Base-by-base conservation (phyloP, 2,113 vertebrate genomes). In the Tiliqua scincoides region DNA sequence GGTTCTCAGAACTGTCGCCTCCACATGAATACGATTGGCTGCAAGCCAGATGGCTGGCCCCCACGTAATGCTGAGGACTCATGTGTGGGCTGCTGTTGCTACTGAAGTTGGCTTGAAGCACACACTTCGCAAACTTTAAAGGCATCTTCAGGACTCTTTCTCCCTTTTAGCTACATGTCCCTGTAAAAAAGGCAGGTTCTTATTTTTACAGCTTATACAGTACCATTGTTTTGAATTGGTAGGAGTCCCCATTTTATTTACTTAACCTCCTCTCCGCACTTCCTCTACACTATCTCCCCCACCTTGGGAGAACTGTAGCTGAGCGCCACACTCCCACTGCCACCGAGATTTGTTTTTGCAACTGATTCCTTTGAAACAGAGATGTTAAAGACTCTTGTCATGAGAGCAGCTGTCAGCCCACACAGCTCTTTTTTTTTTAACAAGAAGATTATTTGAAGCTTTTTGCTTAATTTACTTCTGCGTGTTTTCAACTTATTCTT, bases 341-440 rank as follows among this genome's bases (percentile, higher is more conserved):
- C 74, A 57, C 54, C 71, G 85, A 68, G 82, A 90, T 85, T 93
- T 89, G 48, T 82, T 65, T 92, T 90, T 91, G 84, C 88, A 90
- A 89, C 84, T 74, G 72, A 82, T 80, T 25, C 88, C 90, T 94
- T 95, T 37, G 84, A 77, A 91, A 75, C 70, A 86, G 70, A 89
- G 70, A 92, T 92, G 83, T 86, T 83, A 76, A 93, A 90, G 85
- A 87, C 63, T 86, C 0, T 35, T 92, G 88, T 79, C 79, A 25
- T 72, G 90, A 87, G 91, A 93, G 74, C 77, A 86, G 85, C 92
- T 91, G 90, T 93, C 87, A 91, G 92, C 90, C 91, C 93, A 90
- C 92, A 93, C 85, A 83, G 63, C 82, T 91, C 84, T 83, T 85
- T 79, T 79, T 83, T 85, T 79, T 79, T 65, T 86, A 91, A 78